Evolutionary conservation across 2,113 vertebrate species (phyloP), one percentile per base, ranked within the genome.

Genomic region (Vidua macroura): DNA sequence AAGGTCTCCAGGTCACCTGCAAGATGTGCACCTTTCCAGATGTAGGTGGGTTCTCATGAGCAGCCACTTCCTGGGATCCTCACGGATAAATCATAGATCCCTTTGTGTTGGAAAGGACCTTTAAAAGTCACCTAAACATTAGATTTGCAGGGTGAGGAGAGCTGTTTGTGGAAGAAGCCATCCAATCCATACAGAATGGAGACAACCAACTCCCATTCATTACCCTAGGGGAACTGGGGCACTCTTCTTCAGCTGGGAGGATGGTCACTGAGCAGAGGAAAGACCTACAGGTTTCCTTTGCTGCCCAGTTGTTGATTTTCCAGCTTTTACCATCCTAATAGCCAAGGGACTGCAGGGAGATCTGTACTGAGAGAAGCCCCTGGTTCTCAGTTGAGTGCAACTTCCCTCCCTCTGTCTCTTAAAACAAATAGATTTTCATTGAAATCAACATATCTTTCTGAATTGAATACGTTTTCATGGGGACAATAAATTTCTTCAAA

Each of bases 401-500:
- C 82, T 87, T 83, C 83, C 75, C 78, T 80, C 68, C 58, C 88
- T 93, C 86, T 93, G 91, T 96, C 93, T 96, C 92, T 94, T 97
- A 97, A 96, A 98, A 97, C 97, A 98, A 98, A 98, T 97, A 98
- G 97, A 98, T 97, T 98, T 98, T 98, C 97, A 97, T 97, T 98
- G 98, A 98, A 98, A 98, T 98, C 98, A 98, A 97, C 97, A 97
- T 97, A 98, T 98, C 97, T 98, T 95, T 97, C 97, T 92, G 96
- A 98, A 97, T 97, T 95, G 96, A 98, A 98, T 97, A 97, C 94
- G 96, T 98, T 98, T 98, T 98, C 98, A 98, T 97, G 98, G 97
- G 98, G 94, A 97, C 98, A 98, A 98, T 98, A 98, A 98, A 98
- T 98, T 98, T 98, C 97, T 98, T 97, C 97, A 98, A 98, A 98